Base-by-base conservation (phyloP, 2,113 vertebrate genomes). In the Crotalus horridus region DNA sequence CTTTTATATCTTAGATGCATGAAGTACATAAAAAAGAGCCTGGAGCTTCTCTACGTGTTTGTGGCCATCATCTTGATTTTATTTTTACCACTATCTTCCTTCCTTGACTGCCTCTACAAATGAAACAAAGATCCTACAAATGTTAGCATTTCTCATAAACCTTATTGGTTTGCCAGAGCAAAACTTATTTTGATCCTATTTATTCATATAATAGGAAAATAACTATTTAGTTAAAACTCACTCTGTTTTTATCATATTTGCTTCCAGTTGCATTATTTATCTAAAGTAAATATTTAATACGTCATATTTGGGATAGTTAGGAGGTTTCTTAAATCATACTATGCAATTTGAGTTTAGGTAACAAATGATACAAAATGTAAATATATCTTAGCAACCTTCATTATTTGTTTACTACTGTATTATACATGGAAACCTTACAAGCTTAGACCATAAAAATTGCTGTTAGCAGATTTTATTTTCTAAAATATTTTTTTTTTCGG, bases 321-420 rank as follows among this genome's bases (percentile, higher is more conserved):
- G 92, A 94, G 29, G 95, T 21, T 92, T 92, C 91, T 91, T 24
- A 90, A 39, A 64, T 46, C 95, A 90, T 0, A 59, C 94, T 95
- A 94, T 29, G 96, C 89, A 55, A 94, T 58, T 69, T 0, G 21
- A 92, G 26, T 95, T 94, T 93, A 81, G 91, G 93, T 85, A 96
- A 96, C 94, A 96, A 95, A 96, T 95, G 95, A 96, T 95, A 96
- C 94, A 95, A 93, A 81, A 94, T 55, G 90, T 92, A 93, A 95
- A 94, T 90, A 85, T 95, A 92, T 93, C 94, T 95, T 95, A 95
- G 94, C 92, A 94, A 91, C 55, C 93, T 95, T 39, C 95, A 96
- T 43, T 96, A 94, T 96, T 96, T 96, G 94, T 97, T 97, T 97
- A 95, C 94, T 95, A 95, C 93, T 94, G 58, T 96, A 89, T 96